phyloP scores from a whole-genome alignment of 2,113 vertebrate species.

The Chinchilla lanigera region DNA sequence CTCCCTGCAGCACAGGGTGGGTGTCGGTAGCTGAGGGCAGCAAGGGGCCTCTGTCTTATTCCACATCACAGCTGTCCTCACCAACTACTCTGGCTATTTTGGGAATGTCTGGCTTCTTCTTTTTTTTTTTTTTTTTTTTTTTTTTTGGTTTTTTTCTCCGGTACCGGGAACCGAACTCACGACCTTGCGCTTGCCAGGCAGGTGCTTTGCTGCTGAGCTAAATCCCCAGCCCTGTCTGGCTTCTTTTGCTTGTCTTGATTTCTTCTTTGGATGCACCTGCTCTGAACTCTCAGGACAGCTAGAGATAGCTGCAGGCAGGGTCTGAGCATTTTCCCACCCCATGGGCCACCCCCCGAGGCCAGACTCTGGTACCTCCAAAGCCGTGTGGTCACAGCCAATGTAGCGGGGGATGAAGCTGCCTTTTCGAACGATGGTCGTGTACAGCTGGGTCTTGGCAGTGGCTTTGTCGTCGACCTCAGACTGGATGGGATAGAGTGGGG shows the following conservation, averaged over 20 bases:
- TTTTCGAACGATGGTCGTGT: slow-evolving; percentile 76
- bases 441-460: slow-evolving; percentile 58
- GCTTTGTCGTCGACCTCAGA: neutral
- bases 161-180: no score
- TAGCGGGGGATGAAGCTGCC: slow-evolving; percentile 79
- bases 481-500: slow-evolving; percentile 1
- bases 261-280: neutral
- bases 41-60: neutral
- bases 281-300: neutral
- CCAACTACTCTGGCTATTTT: neutral
- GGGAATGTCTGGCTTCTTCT: neutral
- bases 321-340: no score
- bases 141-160: no score
- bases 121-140: no score
- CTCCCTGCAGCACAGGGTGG: neutral
- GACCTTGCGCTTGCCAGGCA: no score
- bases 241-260: neutral
- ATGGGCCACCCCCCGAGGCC: neutral
- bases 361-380: slow-evolving; percentile 79
- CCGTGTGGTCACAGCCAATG: slow-evolving; percentile 73
- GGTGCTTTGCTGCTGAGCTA: no score
- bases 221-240: no score
- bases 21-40: neutral
- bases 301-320: neutral
- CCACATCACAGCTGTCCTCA: neutral